Evolutionary conservation across 2,888 invertebrate species (phyloP).

Genomic region (Parnassius glacialis): DNA sequence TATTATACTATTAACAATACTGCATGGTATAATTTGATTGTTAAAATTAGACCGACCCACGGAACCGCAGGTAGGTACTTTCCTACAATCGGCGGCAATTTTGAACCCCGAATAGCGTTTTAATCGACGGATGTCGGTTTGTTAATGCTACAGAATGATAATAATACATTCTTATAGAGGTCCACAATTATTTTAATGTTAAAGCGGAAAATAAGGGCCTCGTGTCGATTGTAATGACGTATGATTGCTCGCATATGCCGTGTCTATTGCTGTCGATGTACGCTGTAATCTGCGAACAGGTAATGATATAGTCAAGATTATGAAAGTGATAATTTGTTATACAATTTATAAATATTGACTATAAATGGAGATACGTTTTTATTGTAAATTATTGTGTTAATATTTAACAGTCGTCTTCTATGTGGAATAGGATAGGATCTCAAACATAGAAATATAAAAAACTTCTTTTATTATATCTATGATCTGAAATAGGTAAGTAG

Average conservation of each 20-base stretch:
- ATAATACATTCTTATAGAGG: conserved; percentile 40
- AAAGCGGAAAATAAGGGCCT: conserved; percentile 31
- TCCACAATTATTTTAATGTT: conserved; percentile 56
- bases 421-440: too few relatives aligned
- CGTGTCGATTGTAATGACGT: conserved; percentile 37
- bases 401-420: too few relatives aligned
- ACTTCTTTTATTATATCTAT: too few relatives aligned
- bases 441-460: too few relatives aligned
- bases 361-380: too few relatives aligned
- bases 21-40: not conserved
- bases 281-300: not conserved
- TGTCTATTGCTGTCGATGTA: not conserved
- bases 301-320: too few relatives aligned
- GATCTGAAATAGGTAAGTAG: too few relatives aligned
- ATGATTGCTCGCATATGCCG: conserved; percentile 13
- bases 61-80: conserved; percentile 20
- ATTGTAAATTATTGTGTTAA: too few relatives aligned
- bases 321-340: too few relatives aligned
- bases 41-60: not conserved
- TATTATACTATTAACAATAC: too few relatives aligned
- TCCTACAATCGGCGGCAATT: conserved; percentile 38
- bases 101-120: conserved; percentile 55
- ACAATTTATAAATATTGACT: too few relatives aligned
- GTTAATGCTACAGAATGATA: conserved; percentile 32
- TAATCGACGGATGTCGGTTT: conserved; percentile 63